Percentiles rank a stretch among this genome's conserved stretches.
Evolutionary conservation across 1,140 invertebrate species (phyloP).

Genomic region (Marisa cornuarietis): DNA sequence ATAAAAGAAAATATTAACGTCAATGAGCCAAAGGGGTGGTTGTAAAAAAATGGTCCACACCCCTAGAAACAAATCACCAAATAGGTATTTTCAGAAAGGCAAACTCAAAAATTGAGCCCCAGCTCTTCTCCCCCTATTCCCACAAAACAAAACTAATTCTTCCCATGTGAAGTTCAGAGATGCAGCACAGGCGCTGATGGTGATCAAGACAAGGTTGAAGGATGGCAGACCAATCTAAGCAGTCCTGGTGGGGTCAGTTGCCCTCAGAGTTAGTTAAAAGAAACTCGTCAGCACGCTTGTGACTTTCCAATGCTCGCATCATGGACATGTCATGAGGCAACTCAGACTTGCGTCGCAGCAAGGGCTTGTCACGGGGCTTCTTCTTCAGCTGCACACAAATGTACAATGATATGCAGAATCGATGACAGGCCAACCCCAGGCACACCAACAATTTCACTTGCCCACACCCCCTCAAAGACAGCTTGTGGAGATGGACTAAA

Average conservation of each 20-base stretch:
- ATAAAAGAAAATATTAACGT: too few relatives aligned
- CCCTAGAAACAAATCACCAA: background rate
- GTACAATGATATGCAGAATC: background rate
- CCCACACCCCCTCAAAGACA: too few relatives aligned
- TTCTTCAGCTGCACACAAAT: constrained; percentile 40
- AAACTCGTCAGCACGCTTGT: constrained; percentile 83
- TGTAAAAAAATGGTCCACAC: too few relatives aligned
- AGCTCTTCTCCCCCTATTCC: background rate
- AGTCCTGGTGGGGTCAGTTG: constrained; percentile 22
- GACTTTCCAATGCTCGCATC: constrained; percentile 87
- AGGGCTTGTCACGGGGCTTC: constrained; percentile 80
- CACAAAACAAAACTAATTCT: background rate
- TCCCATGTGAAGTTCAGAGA: background rate
- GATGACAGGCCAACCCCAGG: background rate
- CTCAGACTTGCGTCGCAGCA: constrained; percentile 92
- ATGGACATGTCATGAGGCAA: constrained; percentile 90
- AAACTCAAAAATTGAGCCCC: background rate
- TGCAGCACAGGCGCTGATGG: background rate
- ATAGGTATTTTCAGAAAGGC: background rate
- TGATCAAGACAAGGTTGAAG: background rate
- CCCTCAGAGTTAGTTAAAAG: constrained; percentile 49
- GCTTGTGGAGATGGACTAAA: background rate
- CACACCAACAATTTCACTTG: too few relatives aligned
- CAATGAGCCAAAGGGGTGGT: too few relatives aligned
- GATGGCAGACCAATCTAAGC: background rate